Evolutionary conservation across 1,140 invertebrate genomes (phyloP).

Genomic region (Ceratina australensis): DNA sequence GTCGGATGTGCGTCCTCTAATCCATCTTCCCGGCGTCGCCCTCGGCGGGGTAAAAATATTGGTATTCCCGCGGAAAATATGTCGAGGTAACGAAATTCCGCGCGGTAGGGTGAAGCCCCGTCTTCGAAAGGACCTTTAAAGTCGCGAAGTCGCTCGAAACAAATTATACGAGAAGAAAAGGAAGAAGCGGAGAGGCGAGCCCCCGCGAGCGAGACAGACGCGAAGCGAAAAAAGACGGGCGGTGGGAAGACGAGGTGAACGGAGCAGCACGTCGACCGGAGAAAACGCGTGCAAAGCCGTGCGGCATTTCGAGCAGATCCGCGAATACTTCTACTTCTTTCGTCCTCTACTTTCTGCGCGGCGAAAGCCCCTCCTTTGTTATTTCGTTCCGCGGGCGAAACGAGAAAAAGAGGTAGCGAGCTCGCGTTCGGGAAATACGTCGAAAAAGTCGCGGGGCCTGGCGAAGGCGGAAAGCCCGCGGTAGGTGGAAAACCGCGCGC

Average conservation of each 20-base stretch:
- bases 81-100: constrained; percentile 52
- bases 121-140: constrained; percentile 42
- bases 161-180: constrained; percentile 53
- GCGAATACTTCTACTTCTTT: constrained; percentile 5
- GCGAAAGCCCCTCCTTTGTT: constrained; percentile 20
- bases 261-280: background rate
- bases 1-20: background rate
- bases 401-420: background rate
- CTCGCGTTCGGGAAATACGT: background rate
- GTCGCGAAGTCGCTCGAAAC: constrained; percentile 57
- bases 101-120: background rate
- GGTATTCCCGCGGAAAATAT: constrained; percentile 52
- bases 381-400: background rate
- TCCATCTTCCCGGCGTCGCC: constrained; percentile 13
- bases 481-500: constrained; percentile 5
- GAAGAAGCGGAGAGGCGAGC: constrained; percentile 10
- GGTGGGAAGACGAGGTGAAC: no score
- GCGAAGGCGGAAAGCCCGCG: background rate
- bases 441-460: constrained; percentile 2
- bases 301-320: constrained; percentile 47
- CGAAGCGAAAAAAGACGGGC: background rate
- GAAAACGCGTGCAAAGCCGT: constrained; percentile 30
- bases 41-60: constrained; percentile 33
- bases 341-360: background rate
- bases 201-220: constrained; percentile 10